Percentiles rank a stretch among this genome's conserved stretches.
These are phyloP conservation scores for Sebastes minor DNA, from an alignment of 2,797 vertebrate species.

Conservation along the genomic window DNA sequence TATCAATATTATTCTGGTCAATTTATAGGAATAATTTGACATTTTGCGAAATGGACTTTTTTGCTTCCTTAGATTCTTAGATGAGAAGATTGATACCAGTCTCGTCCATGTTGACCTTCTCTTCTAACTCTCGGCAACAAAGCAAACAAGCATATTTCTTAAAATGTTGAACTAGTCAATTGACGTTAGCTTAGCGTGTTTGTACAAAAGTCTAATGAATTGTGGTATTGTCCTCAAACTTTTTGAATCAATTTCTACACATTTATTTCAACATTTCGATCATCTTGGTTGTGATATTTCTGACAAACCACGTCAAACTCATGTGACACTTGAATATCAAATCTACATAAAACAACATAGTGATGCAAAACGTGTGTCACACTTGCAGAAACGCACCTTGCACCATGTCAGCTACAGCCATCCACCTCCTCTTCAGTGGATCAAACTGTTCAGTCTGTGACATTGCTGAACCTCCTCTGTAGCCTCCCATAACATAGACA, in stretches of 20 bases:
- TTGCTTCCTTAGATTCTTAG: no score
- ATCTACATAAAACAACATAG: background rate
- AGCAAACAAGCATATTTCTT: no score
- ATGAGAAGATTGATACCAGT: background rate
- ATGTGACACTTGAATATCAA: background rate
- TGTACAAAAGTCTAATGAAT: no score
- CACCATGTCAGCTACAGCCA: background rate
- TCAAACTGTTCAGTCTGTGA: background rate
- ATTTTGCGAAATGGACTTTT: no score
- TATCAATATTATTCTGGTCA: background rate
- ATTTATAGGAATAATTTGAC: background rate
- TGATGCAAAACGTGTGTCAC: background rate
- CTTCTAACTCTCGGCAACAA: no score
- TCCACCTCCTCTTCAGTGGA: background rate
- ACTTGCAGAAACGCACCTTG: background rate
- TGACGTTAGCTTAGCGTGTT: no score
- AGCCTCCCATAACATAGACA: conserved; percentile 84
- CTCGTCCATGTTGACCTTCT: background rate
- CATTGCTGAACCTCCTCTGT: background rate
- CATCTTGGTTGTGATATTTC: background rate
- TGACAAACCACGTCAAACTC: background rate
- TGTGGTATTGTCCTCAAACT: background rate
- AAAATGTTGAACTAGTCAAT: background rate
- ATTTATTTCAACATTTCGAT: background rate
- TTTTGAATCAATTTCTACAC: background rate